These are phyloP conservation scores for Argya squamiceps DNA, from an alignment of 2,797 vertebrate species.

Conservation along the genomic window DNA sequence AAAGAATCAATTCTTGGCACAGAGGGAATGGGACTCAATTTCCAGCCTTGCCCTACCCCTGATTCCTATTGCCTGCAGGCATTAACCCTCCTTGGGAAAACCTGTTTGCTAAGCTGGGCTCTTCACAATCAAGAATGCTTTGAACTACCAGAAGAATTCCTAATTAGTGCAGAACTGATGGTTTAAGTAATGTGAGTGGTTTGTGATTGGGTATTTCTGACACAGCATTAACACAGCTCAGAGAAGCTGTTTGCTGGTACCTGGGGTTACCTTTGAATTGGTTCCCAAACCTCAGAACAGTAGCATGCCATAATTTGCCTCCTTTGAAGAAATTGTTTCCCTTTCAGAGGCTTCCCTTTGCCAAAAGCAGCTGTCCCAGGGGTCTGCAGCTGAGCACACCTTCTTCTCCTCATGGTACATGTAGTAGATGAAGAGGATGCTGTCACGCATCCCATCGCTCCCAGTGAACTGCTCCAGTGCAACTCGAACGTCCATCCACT, in stretches of 20 bases:
- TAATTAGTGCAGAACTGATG: background rate
- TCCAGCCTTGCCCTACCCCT: background rate
- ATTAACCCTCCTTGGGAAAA: background rate
- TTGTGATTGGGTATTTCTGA: background rate
- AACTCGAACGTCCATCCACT: conserved; percentile 93
- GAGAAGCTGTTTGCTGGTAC: background rate
- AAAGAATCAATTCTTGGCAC: background rate
- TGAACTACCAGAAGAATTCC: background rate
- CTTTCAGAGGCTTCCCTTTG: background rate
- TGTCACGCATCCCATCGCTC: conserved; percentile 88
- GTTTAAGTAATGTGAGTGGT: background rate
- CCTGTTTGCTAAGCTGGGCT: background rate
- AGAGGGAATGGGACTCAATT: background rate
- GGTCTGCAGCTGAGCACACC: conserved; percentile 70
- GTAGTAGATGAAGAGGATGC: conserved; percentile 97
- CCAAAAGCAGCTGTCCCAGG: background rate
- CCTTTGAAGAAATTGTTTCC: background rate
- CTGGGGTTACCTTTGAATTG: background rate
- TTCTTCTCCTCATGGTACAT: conserved; percentile 93
- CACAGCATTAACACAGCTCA: background rate
- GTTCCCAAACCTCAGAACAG: background rate
- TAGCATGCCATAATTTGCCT: background rate
- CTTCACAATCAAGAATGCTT: background rate
- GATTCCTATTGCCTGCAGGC: background rate
- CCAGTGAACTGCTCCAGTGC: conserved; percentile 94